Evolutionary conservation across 2,113 vertebrate genomes (phyloP).

Genomic region (Rattus rattus): DNA sequence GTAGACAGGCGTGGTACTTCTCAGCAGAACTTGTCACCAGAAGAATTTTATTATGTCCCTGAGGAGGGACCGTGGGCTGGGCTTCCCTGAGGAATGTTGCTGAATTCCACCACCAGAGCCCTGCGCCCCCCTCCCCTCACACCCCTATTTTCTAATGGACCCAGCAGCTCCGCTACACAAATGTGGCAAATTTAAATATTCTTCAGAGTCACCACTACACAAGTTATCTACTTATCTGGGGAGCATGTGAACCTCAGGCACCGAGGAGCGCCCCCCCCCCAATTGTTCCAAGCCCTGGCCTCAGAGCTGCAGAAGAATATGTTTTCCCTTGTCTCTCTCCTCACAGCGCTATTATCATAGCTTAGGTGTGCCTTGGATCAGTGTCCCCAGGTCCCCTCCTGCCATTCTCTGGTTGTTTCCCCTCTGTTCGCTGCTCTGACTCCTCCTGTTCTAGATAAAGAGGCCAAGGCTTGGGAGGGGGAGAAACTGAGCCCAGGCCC

Average conservation of each 20-base stretch:
- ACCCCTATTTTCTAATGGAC: background rate
- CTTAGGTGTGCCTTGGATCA: background rate
- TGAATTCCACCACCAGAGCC: background rate
- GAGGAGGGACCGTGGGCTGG: too few relatives aligned
- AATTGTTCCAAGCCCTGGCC: background rate
- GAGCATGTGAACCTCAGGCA: background rate
- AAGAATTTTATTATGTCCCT: background rate
- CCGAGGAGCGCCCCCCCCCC: background rate
- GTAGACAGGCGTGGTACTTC: background rate
- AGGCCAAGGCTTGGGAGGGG: background rate
- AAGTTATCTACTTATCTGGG: background rate
- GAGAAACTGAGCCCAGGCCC: background rate
- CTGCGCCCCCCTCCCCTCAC: fast-evolving
- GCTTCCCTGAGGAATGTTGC: too few relatives aligned
- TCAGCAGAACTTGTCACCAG: background rate
- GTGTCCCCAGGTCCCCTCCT: background rate
- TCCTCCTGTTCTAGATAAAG: background rate
- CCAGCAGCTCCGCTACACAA: background rate
- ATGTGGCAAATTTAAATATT: background rate
- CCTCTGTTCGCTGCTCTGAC: background rate
- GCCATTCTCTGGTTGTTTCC: background rate
- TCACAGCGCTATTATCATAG: background rate
- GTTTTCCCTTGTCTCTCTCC: background rate
- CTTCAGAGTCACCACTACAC: background rate
- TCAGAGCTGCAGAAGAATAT: background rate